Evolutionary conservation across 2,113 vertebrate species (phyloP).

Genomic region (Solenodon paradoxus): DNA sequence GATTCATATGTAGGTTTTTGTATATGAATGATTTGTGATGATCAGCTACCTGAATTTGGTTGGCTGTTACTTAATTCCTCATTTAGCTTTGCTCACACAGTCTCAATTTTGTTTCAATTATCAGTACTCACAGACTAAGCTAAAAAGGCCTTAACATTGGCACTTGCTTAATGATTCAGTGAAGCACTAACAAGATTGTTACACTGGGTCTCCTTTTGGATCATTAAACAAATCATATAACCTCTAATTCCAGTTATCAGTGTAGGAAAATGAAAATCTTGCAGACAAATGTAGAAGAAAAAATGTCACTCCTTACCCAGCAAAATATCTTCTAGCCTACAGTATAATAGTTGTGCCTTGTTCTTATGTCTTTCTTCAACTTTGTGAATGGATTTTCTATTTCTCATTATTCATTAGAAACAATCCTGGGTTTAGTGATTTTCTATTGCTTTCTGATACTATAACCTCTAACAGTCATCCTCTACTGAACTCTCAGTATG

Average conservation of each 20-base stretch:
- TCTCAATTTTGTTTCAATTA: neutral
- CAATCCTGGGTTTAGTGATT: neutral
- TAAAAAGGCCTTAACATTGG: conserved; percentile 27
- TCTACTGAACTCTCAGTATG: neutral
- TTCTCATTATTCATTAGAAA: neutral
- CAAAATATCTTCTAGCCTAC: neutral
- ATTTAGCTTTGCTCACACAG: neutral
- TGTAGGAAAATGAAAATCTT: conserved; percentile 24
- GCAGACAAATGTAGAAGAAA: neutral
- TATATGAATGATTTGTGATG: neutral
- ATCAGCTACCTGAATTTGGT: neutral
- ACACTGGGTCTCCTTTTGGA: conserved; percentile 22
- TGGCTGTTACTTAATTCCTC: neutral
- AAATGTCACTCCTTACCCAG: neutral
- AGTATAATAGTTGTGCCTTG: neutral
- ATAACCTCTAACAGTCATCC: neutral
- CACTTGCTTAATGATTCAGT: conserved; percentile 30
- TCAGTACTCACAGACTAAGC: neutral
- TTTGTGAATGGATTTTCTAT: neutral
- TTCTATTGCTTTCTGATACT: neutral
- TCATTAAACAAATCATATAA: conserved; percentile 42
- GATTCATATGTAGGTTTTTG: neutral
- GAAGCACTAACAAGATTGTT: neutral
- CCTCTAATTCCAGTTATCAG: conserved; percentile 25
- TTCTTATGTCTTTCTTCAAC: neutral